A percentile compares a stretch with the other conserved stretches of the same genome.
These are phyloP conservation scores for Bemisia tabaci DNA, from an alignment of 1,140 invertebrate species.

Conservation along the genomic window DNA sequence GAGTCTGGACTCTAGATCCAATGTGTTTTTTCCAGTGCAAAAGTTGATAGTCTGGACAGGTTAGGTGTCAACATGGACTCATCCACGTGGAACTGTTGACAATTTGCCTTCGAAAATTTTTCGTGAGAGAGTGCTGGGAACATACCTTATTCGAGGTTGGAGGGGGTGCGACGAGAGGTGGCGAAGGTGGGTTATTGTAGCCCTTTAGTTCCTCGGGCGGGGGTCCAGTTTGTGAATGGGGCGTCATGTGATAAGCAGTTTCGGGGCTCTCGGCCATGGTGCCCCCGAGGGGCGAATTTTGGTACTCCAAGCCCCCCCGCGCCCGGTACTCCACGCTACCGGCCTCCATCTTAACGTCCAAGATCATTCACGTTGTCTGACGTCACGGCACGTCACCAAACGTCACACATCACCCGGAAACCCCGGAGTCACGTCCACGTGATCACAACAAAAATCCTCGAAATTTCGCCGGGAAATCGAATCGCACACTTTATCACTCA, in stretches of 20 bases:
- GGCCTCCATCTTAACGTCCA: conserved; percentile 9
- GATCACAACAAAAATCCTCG: no score
- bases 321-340: conserved; percentile 14
- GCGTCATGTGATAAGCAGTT: not conserved
- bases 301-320: conserved; percentile 18
- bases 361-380: not conserved
- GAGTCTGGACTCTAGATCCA: no score
- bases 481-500: no score
- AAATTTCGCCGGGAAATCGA: no score
- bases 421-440: no score
- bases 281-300: conserved; percentile 20
- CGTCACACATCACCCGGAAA: not conserved
- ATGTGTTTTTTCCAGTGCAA: no score
- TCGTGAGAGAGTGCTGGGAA: no score
- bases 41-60: no score
- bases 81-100: no score
- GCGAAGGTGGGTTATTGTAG: conserved; percentile 18
- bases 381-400: not conserved
- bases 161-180: conserved; percentile 15
- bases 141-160: conserved; percentile 3
- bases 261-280: conserved; percentile 19
- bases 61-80: no score
- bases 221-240: conserved; percentile 9
- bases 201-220: conserved; percentile 17
- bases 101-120: no score